Percentiles rank a stretch among this genome's conserved stretches.
Conservation (phyloP, 2,797 vertebrate genomes). For the Smutsia temminckii region DNA sequence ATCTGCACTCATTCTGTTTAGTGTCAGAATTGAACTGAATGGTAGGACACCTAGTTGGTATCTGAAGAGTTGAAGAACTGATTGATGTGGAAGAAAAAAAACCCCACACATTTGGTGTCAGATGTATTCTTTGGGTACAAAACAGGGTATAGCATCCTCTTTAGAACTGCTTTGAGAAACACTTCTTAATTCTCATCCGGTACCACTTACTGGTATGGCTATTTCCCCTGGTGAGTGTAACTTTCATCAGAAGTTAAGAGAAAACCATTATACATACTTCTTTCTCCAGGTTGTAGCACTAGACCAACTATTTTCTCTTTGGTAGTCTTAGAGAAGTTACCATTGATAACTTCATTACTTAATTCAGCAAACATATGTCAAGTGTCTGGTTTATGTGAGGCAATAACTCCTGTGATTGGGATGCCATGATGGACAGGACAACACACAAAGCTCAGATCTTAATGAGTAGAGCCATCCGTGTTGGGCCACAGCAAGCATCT, state of each 20-base stretch:
- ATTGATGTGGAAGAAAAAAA: background rate
- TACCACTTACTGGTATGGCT: background rate
- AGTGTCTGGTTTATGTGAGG: background rate
- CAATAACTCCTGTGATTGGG: background rate
- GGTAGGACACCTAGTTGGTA: background rate
- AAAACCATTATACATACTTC: background rate
- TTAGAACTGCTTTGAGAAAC: background rate
- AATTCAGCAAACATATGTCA: background rate
- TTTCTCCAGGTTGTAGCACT: background rate
- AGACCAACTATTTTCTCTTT: background rate
- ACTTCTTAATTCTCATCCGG: background rate
- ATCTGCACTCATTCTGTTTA: background rate
- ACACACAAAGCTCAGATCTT: background rate
- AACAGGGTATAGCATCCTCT: background rate
- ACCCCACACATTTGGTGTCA: background rate
- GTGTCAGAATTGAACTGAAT: background rate
- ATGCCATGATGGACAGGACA: accelerated
- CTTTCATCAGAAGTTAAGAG: background rate
- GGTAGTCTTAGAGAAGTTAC: background rate
- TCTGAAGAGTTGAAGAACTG: background rate
- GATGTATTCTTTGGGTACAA: background rate
- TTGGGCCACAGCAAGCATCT: background rate
- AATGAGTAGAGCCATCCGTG: background rate
- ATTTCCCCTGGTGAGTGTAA: background rate
- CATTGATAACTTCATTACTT: background rate